phyloP scores from a whole-genome alignment of 2,113 vertebrate genomes.

The Hippopotamus amphibius region DNA sequence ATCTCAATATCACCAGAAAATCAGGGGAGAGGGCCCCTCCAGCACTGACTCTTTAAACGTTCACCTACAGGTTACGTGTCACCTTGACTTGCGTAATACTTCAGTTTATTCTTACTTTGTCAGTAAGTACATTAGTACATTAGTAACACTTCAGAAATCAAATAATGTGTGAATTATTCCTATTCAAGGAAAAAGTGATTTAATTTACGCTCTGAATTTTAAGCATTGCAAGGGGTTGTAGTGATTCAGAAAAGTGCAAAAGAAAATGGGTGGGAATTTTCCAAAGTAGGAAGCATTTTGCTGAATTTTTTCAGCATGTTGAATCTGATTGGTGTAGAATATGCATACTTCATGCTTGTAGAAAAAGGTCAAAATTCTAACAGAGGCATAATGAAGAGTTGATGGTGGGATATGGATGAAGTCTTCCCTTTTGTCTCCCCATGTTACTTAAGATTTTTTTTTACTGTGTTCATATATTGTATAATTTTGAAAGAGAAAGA shows the following conservation, averaged over 20 bases:
- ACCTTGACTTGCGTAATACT: neutral
- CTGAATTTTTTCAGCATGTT: neutral
- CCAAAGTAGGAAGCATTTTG: neutral
- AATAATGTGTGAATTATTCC: neutral
- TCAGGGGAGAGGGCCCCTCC: neutral
- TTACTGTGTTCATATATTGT: neutral
- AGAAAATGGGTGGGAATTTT: conserved; percentile 4
- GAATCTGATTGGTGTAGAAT: neutral
- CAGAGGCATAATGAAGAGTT: neutral
- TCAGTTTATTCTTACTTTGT: neutral
- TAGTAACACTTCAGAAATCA: neutral
- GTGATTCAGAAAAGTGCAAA: neutral
- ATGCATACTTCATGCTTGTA: neutral
- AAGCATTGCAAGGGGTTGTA: neutral
- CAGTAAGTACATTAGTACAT: neutral
- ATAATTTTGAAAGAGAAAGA: neutral
- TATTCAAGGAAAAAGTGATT: neutral
- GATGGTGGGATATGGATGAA: no score
- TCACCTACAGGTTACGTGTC: neutral
- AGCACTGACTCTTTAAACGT: neutral
- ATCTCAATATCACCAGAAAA: neutral
- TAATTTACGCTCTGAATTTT: neutral
- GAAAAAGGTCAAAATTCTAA: neutral
- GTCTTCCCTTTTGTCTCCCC: neutral
- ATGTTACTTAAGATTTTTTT: neutral